Conservation (phyloP, 2,888 invertebrate species). For the Hyposoter dolosus region DNA sequence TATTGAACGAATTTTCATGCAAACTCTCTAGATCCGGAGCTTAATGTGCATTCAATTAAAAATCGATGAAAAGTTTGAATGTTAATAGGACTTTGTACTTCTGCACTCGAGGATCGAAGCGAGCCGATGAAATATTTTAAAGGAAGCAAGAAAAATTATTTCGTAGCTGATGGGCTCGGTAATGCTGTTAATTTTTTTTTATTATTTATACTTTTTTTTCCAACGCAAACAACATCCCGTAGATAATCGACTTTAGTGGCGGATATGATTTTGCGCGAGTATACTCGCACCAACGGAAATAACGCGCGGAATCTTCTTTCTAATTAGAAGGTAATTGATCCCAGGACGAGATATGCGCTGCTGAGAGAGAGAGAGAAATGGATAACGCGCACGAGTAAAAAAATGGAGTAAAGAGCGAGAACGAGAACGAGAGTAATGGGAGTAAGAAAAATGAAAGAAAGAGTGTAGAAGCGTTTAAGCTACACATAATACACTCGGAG, state of each 20-base stretch:
- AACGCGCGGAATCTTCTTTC: conserved; percentile 64
- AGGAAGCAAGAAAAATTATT: background rate
- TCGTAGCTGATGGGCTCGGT: conserved; percentile 1
- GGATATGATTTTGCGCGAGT: conserved; percentile 64
- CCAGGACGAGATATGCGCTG: conserved; percentile 50
- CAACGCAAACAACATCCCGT: conserved; percentile 61
- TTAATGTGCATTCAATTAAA: too few relatives aligned
- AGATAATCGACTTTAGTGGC: conserved; percentile 62
- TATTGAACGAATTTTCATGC: too few relatives aligned
- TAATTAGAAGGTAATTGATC: conserved; percentile 68
- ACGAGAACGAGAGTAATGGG: conserved; percentile 34
- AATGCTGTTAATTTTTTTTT: background rate
- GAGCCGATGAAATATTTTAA: background rate
- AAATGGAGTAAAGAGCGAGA: conserved; percentile 51
- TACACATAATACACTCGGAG: conserved; percentile 13
- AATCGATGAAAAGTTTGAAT: background rate
- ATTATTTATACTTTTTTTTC: background rate
- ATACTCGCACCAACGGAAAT: conserved; percentile 60
- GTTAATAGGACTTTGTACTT: background rate
- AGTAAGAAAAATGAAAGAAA: conserved; percentile 24
- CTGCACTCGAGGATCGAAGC: background rate
- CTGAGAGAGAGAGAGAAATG: conserved; percentile 31
- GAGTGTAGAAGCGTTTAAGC: conserved; percentile 27
- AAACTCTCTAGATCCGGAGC: too few relatives aligned
- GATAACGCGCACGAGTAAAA: conserved; percentile 54